Conservation (phyloP, 1,140 invertebrate genomes). For the Centruroides sculpturatus region DNA sequence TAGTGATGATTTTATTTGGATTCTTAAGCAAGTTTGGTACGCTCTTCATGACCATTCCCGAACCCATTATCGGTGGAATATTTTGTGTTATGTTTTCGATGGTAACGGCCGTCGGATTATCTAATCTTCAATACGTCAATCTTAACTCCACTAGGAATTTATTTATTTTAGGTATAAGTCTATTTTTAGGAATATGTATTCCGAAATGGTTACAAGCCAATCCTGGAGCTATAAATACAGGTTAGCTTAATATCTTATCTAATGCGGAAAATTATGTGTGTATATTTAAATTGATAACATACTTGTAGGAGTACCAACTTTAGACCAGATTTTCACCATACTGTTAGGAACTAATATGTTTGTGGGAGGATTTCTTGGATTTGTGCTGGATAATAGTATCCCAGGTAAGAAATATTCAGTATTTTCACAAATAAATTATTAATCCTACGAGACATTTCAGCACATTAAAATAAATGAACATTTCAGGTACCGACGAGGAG, state of each 20-base stretch:
- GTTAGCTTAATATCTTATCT: conserved; percentile 24
- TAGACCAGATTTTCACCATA: conserved; percentile 59
- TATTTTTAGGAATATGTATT: conserved; percentile 64
- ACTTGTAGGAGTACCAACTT: conserved; percentile 25
- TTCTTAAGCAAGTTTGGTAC: conserved; percentile 68
- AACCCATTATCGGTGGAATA: conserved; percentile 72
- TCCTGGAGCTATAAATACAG: conserved; percentile 49
- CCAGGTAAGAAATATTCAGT: conserved; percentile 48
- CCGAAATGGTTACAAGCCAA: conserved; percentile 58
- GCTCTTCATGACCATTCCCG: conserved; percentile 73
- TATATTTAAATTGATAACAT: not conserved
- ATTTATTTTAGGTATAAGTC: conserved; percentile 72
- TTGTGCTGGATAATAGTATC: conserved; percentile 66
- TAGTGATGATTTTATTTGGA: conserved; percentile 62
- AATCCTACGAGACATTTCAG: not conserved
- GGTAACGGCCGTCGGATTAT: conserved; percentile 66
- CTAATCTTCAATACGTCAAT: conserved; percentile 65
- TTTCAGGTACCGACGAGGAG: conserved; percentile 22
- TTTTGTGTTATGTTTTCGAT: conserved; percentile 79
- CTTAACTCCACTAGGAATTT: conserved; percentile 63
- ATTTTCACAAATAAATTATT: not conserved
- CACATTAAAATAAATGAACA: not conserved
- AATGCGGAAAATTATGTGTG: not conserved
- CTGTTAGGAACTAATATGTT: conserved; percentile 70
- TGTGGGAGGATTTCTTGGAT: conserved; percentile 61